phyloP scores from a whole-genome alignment of 1,140 invertebrate species.

The Drosophila nikananu region DNA sequence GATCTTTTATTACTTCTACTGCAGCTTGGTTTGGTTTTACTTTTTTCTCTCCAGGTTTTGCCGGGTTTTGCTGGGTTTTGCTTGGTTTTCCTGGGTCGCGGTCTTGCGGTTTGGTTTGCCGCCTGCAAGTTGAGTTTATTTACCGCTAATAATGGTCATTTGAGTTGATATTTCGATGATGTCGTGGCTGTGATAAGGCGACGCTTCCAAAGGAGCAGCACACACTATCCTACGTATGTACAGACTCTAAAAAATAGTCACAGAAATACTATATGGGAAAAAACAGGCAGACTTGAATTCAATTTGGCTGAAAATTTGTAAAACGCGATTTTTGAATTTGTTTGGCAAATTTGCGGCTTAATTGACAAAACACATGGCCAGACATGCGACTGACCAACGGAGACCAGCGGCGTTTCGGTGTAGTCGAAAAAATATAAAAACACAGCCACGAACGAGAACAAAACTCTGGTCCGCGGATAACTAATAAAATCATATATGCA shows the following conservation, averaged over 20 bases:
- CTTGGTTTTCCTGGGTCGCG: slow-evolving; percentile 14
- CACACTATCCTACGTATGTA: neutral
- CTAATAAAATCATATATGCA: slow-evolving; percentile 85
- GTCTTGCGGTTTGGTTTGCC: slow-evolving; percentile 41
- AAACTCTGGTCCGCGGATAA: slow-evolving; percentile 48
- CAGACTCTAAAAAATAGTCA: neutral
- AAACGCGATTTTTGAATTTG: slow-evolving; percentile 80
- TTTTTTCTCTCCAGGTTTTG: slow-evolving; percentile 16
- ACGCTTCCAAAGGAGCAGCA: slow-evolving; percentile 24
- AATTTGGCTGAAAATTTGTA: slow-evolving; percentile 69
- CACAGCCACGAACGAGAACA: slow-evolving; percentile 34
- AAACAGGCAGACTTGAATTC: slow-evolving; percentile 38
- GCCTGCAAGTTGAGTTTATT: slow-evolving; percentile 70
- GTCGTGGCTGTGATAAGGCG: slow-evolving; percentile 69
- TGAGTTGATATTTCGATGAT: slow-evolving; percentile 73
- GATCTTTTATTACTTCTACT: slow-evolving; percentile 77
- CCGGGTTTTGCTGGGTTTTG: slow-evolving; percentile 8
- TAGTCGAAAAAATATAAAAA: slow-evolving; percentile 34
- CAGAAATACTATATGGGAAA: slow-evolving; percentile 23
- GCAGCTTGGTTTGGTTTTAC: slow-evolving; percentile 22
- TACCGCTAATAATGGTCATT: slow-evolving; percentile 84
- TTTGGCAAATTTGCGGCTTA: slow-evolving; percentile 80
- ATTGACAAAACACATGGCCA: slow-evolving; percentile 79
- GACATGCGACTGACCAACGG: slow-evolving; percentile 58
- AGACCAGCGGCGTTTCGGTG: slow-evolving; percentile 72